A percentile compares a stretch with the other conserved stretches of the same genome.
Conservation (phyloP, 2,888 invertebrate genomes). For the Aspidapion aeneum region DNA sequence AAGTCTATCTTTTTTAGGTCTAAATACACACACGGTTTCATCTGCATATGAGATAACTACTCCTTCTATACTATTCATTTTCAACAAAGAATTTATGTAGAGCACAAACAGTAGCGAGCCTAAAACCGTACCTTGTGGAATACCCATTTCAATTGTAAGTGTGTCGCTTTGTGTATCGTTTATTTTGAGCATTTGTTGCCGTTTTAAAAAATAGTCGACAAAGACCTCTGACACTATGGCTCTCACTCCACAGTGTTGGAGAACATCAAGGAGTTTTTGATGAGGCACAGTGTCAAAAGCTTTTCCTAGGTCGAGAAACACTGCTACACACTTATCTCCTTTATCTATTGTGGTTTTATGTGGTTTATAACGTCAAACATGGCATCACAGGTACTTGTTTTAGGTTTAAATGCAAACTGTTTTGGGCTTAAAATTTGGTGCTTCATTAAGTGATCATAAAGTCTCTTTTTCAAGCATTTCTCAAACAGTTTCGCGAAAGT, state of each 20-base stretch:
- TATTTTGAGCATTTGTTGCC: neutral
- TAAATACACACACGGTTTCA: conserved; percentile 7
- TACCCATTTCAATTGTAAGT: neutral
- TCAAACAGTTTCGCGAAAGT: conserved; percentile 14
- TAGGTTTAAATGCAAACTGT: conserved; percentile 7
- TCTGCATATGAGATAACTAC: conserved; percentile 2
- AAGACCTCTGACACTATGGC: neutral
- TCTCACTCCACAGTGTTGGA: too few relatives aligned
- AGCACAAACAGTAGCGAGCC: conserved; percentile 1
- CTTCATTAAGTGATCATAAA: too few relatives aligned
- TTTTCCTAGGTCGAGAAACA: neutral
- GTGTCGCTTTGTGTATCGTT: neutral
- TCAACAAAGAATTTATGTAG: conserved; percentile 2
- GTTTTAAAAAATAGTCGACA: neutral
- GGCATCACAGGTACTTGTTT: neutral
- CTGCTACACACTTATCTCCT: neutral
- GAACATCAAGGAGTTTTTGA: neutral
- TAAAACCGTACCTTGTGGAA: neutral
- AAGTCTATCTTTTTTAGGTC: too few relatives aligned
- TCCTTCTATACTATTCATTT: neutral
- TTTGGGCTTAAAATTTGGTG: too few relatives aligned
- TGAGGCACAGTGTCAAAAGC: neutral
- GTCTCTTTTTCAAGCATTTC: conserved; percentile 13
- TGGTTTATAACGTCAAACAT: conserved; percentile 4
- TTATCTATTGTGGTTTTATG: neutral